A percentile compares a stretch with the other conserved stretches of the same genome.
These are phyloP conservation scores for Sternarchorhynchus goeldii DNA, from an alignment of 2,797 vertebrate species.

Conservation along the genomic window DNA sequence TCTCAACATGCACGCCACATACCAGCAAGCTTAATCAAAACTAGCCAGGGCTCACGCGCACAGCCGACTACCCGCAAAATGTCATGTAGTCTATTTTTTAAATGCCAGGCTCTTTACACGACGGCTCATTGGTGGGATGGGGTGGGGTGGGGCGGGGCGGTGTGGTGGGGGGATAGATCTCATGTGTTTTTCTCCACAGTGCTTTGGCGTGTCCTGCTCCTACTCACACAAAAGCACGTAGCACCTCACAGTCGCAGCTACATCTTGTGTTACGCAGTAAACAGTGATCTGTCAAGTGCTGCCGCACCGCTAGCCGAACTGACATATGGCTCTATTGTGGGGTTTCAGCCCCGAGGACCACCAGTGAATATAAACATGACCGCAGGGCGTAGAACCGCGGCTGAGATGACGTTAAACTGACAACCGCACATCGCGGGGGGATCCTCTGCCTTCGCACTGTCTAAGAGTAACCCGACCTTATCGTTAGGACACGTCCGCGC, in stretches of 20 bases:
- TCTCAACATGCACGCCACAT: background rate
- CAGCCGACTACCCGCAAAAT: background rate
- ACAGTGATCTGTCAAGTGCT: background rate
- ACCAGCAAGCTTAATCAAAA: slow-evolving; percentile 1
- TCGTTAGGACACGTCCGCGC: too few species aligned
- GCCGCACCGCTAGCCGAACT: background rate
- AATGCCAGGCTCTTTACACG: slow-evolving; percentile 8
- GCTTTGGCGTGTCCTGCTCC: slow-evolving; percentile 30
- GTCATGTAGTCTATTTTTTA: slow-evolving; percentile 35
- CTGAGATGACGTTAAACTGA: slow-evolving; percentile 18
- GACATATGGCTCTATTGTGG: background rate
- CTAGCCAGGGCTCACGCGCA: background rate
- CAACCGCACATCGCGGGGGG: background rate
- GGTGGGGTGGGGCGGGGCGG: too few species aligned
- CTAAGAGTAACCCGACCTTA: background rate
- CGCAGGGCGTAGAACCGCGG: background rate
- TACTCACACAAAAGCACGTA: background rate
- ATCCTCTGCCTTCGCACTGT: background rate
- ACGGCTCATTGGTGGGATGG: too few species aligned
- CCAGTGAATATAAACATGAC: background rate
- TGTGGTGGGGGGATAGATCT: too few species aligned
- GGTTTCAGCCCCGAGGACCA: background rate
- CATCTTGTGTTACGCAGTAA: slow-evolving; percentile 25
- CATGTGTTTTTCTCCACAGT: background rate
- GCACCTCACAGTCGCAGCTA: background rate